Base-by-base conservation (phyloP, 2,797 vertebrate genomes). In the Mormyrus proboscirostris region DNA sequence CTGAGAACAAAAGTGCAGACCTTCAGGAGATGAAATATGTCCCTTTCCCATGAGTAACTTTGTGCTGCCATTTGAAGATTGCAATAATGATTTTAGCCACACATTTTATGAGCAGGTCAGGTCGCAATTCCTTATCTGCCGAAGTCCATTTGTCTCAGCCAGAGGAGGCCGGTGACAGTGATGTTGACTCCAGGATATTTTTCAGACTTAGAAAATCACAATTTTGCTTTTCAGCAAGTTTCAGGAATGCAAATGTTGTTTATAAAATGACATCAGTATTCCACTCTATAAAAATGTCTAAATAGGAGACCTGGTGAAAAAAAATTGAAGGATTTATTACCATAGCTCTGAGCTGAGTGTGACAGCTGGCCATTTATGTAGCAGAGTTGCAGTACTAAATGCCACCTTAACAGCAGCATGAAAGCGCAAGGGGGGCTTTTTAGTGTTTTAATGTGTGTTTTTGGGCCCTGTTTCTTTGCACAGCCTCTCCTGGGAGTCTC, bases 31-130 rank as follows among this genome's bases (percentile, higher is more conserved):
- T 44, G 41, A 83, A 88, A 82, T 59, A 14, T 44, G 38, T 14
- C 25, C 51, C 12, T 79, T 41, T 25, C 38, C 19, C 12, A 6
- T 65, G 53, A 85, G 55, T 41, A 49, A n/a, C 53, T 83, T 29
- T 57, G 25, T 8, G 53, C 44, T 84, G n/a, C 88, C 55, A n/a
- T 89, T 89, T 84, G 19, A 79, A 85, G 53, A 57, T 50, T 16
- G 38, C 38, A 47, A 9, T 41, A 16, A 51, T n/a, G 3, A 25
- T 85, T 83, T 55, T 7, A 19, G 79, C 22, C n/a, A 4, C 29
- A 84, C 55, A 6, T 44, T 59, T 65, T 65, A 22, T 9, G 14
- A 12, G 49, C 22, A 0, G 1, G 19, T 59, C 10, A 33, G 16
- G 4, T 59, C 14, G 10, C 7, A 44, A 22, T 41, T 53, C 16